Base-by-base conservation (phyloP, 2,113 vertebrate species). In the Blennius ocellaris region DNA sequence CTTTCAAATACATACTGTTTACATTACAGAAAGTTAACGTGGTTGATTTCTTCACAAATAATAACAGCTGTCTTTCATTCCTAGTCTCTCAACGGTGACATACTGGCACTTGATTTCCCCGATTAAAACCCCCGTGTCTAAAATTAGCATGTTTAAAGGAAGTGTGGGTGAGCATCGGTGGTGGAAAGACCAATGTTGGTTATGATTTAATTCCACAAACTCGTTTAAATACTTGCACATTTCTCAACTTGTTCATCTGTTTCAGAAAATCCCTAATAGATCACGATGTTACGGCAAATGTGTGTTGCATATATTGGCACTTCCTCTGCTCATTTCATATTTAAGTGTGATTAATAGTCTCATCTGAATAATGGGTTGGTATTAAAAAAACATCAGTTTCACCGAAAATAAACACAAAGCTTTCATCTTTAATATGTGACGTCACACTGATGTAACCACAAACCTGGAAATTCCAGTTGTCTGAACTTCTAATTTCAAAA, bases 141-240 rank as follows among this genome's bases (percentile, higher is more conserved):
- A 87, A 91, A 78, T 89, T 89, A 92, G 81, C 12, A 43, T 11
- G 5, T 76, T 90, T 82, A 88, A 80, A 82, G 65, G 83, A 89
- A 89, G 77, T 59, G 90, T 93, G 84, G 66, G 85, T 49, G 82
- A 40, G 47, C 49, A 14, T 82, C 16, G 76, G n/a, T 59, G 10
- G 73, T 80, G 84, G 79, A 84, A 82, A 81, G 15, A 78, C 64
- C 49, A 21, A 45, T 0, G 3, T 4, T 63, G 11, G 11, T 71
- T 60, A 80, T 69, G 73, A 83, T 80, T 87, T 66, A 76, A 59
- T 89, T 83, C 71, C 67, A 80, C 54, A 81, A 56, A 76, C 53
- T 60, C 15, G 17, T 54, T 83, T 80, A 64, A 83, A 85, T 76
- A 73, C 30, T 44, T 5, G 7, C 21, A 63, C 21, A 17, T 2